These are phyloP conservation scores for Anolis apletophallus DNA, from an alignment of 2,797 vertebrate species.

Conservation along the genomic window DNA sequence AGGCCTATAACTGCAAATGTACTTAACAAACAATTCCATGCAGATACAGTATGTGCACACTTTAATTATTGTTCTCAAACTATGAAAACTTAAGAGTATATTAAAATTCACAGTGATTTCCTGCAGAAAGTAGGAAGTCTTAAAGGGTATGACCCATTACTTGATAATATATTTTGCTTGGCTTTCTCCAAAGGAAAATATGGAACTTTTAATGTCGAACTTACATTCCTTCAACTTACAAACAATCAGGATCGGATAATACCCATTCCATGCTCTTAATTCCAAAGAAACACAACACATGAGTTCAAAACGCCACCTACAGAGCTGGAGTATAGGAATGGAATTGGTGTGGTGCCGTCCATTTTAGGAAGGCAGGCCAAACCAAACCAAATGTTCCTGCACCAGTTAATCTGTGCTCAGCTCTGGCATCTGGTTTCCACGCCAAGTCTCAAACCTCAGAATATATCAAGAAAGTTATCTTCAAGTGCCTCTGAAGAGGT, in stretches of 20 bases:
- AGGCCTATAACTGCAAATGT: background rate
- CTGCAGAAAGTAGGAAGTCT: background rate
- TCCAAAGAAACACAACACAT: conserved; percentile 67
- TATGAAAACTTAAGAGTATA: background rate
- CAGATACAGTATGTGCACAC: background rate
- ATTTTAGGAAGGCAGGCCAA: background rate
- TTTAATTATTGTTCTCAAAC: background rate
- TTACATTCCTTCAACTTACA: conserved; percentile 54
- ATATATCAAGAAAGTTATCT: background rate
- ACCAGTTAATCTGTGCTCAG: background rate
- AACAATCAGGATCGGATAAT: conserved; percentile 62
- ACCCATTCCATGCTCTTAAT: conserved; percentile 44
- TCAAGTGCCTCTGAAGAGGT: background rate
- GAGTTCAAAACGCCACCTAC: conserved; percentile 26
- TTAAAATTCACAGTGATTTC: background rate
- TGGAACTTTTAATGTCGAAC: conserved; percentile 40
- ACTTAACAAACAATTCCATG: background rate
- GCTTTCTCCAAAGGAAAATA: conserved; percentile 17
- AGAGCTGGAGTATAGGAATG: conserved; percentile 36
- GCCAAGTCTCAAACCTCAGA: background rate
- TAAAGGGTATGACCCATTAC: background rate
- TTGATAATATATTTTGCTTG: background rate
- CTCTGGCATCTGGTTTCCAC: background rate
- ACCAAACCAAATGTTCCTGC: background rate
- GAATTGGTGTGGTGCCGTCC: conserved; percentile 27